Conservation (phyloP, 2,888 invertebrate species). For the Catocala nupta region DNA sequence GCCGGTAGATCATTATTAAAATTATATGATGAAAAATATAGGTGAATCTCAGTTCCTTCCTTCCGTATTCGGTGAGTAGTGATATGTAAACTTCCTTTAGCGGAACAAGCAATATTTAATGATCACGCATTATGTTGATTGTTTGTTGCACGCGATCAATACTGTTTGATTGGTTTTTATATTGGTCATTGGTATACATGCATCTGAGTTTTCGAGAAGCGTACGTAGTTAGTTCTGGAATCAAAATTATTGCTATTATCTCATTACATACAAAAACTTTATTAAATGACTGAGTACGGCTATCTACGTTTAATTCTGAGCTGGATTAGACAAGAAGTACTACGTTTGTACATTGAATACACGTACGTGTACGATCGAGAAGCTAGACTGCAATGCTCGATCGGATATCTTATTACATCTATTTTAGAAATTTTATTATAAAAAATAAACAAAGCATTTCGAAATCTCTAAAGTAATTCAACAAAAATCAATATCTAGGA, state of each 20-base stretch:
- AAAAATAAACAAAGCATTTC: conserved; percentile 32
- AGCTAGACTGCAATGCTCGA: no score
- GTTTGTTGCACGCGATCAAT: conserved; percentile 36
- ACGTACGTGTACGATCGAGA: no score
- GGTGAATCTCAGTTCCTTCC: conserved; percentile 28
- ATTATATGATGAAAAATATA: conserved; percentile 18
- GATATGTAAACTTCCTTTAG: conserved; percentile 36
- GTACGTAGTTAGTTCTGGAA: no score
- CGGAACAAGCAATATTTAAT: conserved; percentile 37
- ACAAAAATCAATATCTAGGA: conserved; percentile 35
- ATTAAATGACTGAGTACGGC: no score
- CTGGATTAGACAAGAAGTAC: no score
- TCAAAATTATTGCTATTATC: no score
- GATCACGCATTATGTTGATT: conserved; percentile 34
- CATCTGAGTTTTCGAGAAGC: no score
- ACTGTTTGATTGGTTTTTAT: conserved; percentile 25
- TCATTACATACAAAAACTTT: no score
- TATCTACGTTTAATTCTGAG: no score
- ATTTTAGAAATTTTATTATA: conserved; percentile 10
- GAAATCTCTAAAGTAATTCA: conserved; percentile 21
- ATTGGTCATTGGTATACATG: background rate
- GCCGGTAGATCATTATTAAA: background rate
- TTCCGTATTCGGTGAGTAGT: conserved; percentile 48
- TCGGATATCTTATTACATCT: no score
- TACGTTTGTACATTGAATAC: no score